Evolutionary conservation across 2,113 vertebrate species (phyloP), one percentile per base, ranked within the genome.

Genomic region (Urocolius indicus): DNA sequence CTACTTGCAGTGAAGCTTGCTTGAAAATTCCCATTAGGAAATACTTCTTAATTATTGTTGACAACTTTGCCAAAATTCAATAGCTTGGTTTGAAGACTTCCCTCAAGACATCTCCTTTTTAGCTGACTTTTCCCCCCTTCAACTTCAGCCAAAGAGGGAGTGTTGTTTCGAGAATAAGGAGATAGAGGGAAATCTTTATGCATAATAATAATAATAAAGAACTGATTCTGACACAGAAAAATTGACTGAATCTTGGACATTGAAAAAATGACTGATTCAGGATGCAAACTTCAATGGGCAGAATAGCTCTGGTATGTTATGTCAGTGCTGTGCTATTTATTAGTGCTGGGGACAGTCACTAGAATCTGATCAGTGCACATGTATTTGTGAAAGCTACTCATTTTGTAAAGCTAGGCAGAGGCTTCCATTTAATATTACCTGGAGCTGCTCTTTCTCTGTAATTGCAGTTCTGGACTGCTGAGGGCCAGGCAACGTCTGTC

Each of bases 251-350:
- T 54, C 19, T 10, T 41, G 38, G 38, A 41, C 38, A 41, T 41
- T 41, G 38, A 41, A 41, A 54, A 43, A 38, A 21, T 69, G 38
- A 41, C 48, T 3, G 6, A 55, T 54, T 15, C 38, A 49, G 65
- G 55, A 43, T 58, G 36, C 9, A 22, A 15, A 62, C 45, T 46
- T 32, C 3, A 3, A 5, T 20, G 34, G 21, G 24, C 14, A 32
- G 13, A 32, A 21, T 0, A 51, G 45, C 0, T 6, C 3, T 48
- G 67, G 54, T 83, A 52, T 51, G 65, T 8, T 41, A 18, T 49
- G 52, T 32, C 45, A 5, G 21, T 22, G 61, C 5, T 0, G 0
- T 19, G 45, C 19, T 18, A 0, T 51, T 66, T 54, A 4, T 23
- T 63, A 3, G 30, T 3, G 4, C 46, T 68, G 18, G 10, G 54